Evolutionary conservation across 2,797 vertebrate species (phyloP).

Genomic region (Myotis myotis): DNA sequence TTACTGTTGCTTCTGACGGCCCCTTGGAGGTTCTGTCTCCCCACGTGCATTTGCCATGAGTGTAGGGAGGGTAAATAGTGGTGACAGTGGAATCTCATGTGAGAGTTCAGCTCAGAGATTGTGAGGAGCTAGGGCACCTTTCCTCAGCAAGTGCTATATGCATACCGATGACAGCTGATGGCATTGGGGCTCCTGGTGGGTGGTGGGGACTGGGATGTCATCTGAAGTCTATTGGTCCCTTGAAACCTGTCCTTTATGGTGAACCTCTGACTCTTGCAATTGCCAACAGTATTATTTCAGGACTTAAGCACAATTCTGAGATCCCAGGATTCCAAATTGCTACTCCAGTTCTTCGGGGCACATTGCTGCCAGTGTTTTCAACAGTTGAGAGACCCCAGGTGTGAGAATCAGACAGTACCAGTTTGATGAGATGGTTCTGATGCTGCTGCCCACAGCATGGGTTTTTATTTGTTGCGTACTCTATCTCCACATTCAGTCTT

Average conservation of each 20-base stretch:
- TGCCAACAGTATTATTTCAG: not conserved
- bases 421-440: not conserved
- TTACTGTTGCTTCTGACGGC: not conserved
- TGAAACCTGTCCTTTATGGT: not conserved
- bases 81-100: not conserved
- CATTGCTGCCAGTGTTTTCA: not conserved
- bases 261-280: not conserved
- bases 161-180: not conserved
- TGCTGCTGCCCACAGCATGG: not conserved
- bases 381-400: rapidly evolving
- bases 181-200: too few species aligned
- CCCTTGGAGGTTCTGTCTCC: not conserved
- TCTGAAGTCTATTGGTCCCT: not conserved
- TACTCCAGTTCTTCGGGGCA: not conserved
- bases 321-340: not conserved
- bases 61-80: not conserved
- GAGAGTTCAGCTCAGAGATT: not conserved
- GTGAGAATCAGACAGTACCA: not conserved
- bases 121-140: not conserved
- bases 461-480: not conserved
- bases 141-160: not conserved
- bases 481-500: not conserved
- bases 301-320: not conserved
- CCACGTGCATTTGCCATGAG: too few species aligned
- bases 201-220: too few species aligned